Evolutionary conservation across 2,113 vertebrate species (phyloP).

Genomic region (Trematocara zebra): DNA sequence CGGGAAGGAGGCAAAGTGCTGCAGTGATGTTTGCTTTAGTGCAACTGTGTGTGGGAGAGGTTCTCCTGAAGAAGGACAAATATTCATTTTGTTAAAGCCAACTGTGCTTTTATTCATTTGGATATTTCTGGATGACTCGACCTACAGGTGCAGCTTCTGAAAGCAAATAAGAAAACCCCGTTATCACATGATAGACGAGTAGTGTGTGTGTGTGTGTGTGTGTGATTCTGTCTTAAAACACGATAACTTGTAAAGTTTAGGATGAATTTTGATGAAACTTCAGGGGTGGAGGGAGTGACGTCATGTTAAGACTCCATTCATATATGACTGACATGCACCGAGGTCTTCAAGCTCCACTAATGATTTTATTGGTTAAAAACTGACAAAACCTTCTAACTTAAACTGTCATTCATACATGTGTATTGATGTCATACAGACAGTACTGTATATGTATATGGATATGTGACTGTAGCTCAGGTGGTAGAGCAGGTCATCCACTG

Average conservation of each 20-base stretch:
- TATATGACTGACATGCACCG: not conserved
- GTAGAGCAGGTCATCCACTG: too few species aligned
- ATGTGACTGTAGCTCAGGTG: too few species aligned
- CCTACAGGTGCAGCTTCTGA: not conserved
- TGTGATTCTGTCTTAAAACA: too few species aligned
- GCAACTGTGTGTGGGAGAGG: not conserved
- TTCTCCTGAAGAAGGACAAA: not conserved
- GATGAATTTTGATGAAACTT: not conserved
- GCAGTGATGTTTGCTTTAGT: not conserved
- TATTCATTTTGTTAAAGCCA: not conserved
- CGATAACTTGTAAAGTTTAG: not conserved
- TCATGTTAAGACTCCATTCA: not conserved
- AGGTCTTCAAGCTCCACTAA: not conserved
- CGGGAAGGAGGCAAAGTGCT: not conserved
- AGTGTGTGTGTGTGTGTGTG: too few species aligned
- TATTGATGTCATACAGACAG: not conserved
- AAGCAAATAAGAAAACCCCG: not conserved
- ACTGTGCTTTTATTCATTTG: not conserved
- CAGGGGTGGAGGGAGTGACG: not conserved
- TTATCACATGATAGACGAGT: not conserved
- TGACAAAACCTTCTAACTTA: not conserved
- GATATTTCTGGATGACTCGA: not conserved
- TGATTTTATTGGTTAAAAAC: not conserved
- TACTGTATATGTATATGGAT: not conserved
- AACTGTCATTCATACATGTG: not conserved